These are phyloP conservation scores for Drosophila triauraria DNA, from an alignment of 1,140 invertebrate species.

Conservation along the genomic window DNA sequence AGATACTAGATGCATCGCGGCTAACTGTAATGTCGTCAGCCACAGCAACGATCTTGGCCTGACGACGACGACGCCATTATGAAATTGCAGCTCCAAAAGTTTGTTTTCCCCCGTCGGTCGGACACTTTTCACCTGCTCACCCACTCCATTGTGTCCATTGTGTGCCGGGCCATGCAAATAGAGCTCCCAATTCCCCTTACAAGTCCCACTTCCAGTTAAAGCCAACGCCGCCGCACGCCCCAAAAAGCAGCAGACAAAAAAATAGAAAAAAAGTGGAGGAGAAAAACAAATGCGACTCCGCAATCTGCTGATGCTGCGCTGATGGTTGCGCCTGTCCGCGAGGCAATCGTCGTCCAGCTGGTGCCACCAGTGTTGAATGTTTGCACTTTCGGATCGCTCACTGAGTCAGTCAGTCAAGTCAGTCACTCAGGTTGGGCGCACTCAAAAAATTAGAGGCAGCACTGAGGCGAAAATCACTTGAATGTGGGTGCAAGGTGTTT, in stretches of 20 bases:
- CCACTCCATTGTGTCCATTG: conserved; percentile 43
- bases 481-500: too few species aligned
- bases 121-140: conserved; percentile 75
- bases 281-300: conserved; percentile 30
- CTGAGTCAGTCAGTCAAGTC: conserved; percentile 45
- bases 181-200: conserved; percentile 16
- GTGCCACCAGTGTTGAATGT: conserved; percentile 79
- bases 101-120: conserved; percentile 58
- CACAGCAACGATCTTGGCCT: conserved; percentile 46
- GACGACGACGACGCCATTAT: conserved; percentile 77
- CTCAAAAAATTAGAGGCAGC: conserved; percentile 8
- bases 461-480: neutral
- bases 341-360: conserved; percentile 65
- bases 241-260: conserved; percentile 27
- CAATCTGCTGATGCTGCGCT: conserved; percentile 39
- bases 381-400: conserved; percentile 71
- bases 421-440: conserved; percentile 28
- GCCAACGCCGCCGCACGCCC: conserved; percentile 42
- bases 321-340: conserved; percentile 46
- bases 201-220: conserved; percentile 6
- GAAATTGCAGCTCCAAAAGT: conserved; percentile 77
- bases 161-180: conserved; percentile 69
- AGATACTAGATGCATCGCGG: conserved; percentile 51
- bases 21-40: conserved; percentile 78
- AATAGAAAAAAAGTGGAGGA: neutral